Base-by-base conservation (phyloP, 2,113 vertebrate species). In the Nicator chloris region DNA sequence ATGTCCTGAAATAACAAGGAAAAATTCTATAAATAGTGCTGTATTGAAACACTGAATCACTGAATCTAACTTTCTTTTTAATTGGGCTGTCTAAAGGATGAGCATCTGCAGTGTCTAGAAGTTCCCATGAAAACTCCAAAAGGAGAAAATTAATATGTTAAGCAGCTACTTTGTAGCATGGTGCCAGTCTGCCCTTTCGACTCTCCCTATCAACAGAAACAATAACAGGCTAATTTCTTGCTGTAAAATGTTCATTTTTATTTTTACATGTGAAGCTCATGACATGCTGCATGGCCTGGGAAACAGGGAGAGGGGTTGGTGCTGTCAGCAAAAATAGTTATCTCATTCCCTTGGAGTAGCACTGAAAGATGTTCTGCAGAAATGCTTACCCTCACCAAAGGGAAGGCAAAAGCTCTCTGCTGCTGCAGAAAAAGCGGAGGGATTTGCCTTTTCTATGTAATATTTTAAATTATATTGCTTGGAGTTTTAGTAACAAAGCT, bases 21-120 rank as follows among this genome's bases (percentile, higher is more conserved):
- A 81, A 90, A 88, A 76, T 78, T 35, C 71, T 93, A 54, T 87
- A 85, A 91, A 61, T 64, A 61, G 40, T 39, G n/a, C 20, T 92
- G 44, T 45, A 21, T 8, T 57, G 68, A 81, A 92, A 79, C 57
- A 75, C 57, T 68, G 85, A 82, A 57, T 93, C 75, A 88, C 56
- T 10, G 11, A 57, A 69, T 50, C 81, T 56, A 93, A 86, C 73
- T 84, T 83, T 44, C 27, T 42, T 92, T 86, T 92, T 92, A 93
- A 92, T 79, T 93, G 91, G 77, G n/a, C 65, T 90, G n/a, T 81
- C 61, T 88, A 79, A 69, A 79, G n/a, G 66, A 87, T 83, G 54
- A 91, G 61, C 35, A 42, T 57, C 63, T 86, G 44, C 73, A 11
- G 61, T 23, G 30, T 76, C 57, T 81, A 18, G 30, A 95, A 92